Evolutionary conservation across 1,140 invertebrate species (phyloP).

Genomic region (Forficula auricularia): DNA sequence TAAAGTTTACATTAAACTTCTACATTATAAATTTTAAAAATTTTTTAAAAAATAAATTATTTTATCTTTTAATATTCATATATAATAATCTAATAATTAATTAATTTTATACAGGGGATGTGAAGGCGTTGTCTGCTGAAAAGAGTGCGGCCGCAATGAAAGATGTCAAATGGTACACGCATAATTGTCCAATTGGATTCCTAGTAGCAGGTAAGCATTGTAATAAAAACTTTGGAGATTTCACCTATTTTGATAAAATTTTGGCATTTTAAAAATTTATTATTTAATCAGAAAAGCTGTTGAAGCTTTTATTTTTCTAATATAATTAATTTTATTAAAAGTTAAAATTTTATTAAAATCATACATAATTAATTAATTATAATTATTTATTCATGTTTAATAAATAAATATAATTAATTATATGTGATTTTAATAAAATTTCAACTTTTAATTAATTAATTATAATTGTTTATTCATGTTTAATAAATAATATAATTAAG

Average conservation of each 20-base stretch:
- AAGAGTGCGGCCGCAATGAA: slow-evolving; percentile 74
- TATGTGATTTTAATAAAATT: too few species aligned
- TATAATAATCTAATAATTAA: slow-evolving; percentile 6
- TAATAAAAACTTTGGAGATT: neutral
- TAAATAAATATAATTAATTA: too few species aligned
- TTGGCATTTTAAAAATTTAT: neutral
- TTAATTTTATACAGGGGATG: slow-evolving; percentile 49
- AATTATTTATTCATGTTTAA: too few species aligned
- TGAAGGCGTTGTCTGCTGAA: slow-evolving; percentile 62
- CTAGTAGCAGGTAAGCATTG: slow-evolving; percentile 51
- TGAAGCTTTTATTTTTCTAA: neutral
- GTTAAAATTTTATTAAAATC: slow-evolving; percentile 1
- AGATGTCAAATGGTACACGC: slow-evolving; percentile 73
- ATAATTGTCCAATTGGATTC: slow-evolving; percentile 68
- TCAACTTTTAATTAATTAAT: too few species aligned
- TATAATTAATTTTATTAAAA: neutral
- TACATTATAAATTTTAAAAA: too few species aligned
- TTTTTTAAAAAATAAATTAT: neutral
- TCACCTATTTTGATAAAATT: neutral
- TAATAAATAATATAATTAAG: too few species aligned
- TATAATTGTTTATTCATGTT: too few species aligned
- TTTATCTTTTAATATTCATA: neutral
- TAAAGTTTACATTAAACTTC: too few species aligned
- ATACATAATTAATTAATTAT: too few species aligned
- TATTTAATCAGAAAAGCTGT: neutral